Evolutionary conservation across 2,888 invertebrate species (phyloP).

Genomic region (Torymus auratus): DNA sequence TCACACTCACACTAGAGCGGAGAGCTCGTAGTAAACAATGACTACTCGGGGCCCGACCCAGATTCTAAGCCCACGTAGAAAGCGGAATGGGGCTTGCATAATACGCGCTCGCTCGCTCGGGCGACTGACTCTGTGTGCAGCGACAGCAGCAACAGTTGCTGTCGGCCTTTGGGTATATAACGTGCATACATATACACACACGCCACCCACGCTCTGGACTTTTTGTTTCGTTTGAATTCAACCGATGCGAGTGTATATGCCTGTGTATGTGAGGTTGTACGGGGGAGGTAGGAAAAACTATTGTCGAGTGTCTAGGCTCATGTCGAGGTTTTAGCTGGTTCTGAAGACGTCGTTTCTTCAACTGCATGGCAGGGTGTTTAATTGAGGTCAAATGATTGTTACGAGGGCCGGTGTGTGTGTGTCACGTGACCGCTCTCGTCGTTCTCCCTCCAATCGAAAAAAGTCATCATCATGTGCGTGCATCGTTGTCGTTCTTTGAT

Average conservation of each 20-base stretch:
- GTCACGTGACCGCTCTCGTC: too few relatives aligned
- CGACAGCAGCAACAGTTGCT: background rate
- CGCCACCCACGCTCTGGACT: background rate
- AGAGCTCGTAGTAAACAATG: slow-evolving; percentile 71
- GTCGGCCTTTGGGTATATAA: too few relatives aligned
- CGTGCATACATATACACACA: too few relatives aligned
- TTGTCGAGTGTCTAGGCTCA: too few relatives aligned
- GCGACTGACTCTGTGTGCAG: background rate
- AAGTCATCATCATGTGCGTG: too few relatives aligned
- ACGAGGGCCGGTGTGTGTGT: too few relatives aligned
- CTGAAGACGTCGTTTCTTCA: too few relatives aligned
- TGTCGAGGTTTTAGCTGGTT: too few relatives aligned
- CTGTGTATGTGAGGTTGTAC: background rate
- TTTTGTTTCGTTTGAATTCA: slow-evolving; percentile 35
- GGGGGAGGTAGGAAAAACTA: background rate
- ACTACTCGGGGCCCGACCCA: slow-evolving; percentile 69
- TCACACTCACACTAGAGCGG: background rate
- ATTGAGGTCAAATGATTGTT: too few relatives aligned
- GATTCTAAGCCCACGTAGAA: slow-evolving; percentile 75
- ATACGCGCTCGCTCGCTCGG: slow-evolving; percentile 56
- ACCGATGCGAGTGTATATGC: slow-evolving; percentile 16
- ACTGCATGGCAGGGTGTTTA: too few relatives aligned
- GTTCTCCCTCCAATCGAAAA: too few relatives aligned
- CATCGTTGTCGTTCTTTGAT: too few relatives aligned
- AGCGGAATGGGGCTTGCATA: slow-evolving; percentile 73